A percentile compares a stretch with the other conserved stretches of the same genome.
Conservation (phyloP, 2,888 invertebrate genomes). For the Protodeltote pygarga region DNA sequence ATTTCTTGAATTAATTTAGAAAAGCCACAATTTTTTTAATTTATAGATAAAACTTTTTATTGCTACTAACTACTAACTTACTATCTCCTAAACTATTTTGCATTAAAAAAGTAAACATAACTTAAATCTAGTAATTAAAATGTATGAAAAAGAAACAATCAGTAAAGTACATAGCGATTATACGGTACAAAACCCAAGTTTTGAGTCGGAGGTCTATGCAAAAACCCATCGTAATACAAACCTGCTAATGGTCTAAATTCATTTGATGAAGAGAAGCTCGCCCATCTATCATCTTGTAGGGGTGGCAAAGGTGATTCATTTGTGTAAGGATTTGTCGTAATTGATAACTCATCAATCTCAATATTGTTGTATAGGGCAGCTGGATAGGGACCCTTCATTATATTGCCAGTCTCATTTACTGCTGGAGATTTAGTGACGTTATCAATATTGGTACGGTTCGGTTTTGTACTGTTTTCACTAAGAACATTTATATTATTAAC, state of each 20-base stretch:
- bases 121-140: not conserved
- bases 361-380: slow-evolving; percentile 62
- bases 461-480: slow-evolving; percentile 24
- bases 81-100: too few relatives aligned
- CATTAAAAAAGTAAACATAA: not conserved
- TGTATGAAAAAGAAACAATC: not conserved
- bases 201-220: slow-evolving; percentile 69
- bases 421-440: slow-evolving; percentile 27
- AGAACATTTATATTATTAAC: slow-evolving; percentile 33
- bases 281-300: slow-evolving; percentile 70
- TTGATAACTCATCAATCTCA: slow-evolving; percentile 70
- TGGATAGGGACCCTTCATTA: slow-evolving; percentile 59
- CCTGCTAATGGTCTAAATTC: slow-evolving; percentile 79
- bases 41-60: too few relatives aligned
- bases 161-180: slow-evolving; percentile 51
- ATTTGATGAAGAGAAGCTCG: slow-evolving; percentile 60
- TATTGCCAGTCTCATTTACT: slow-evolving; percentile 44
- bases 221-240: slow-evolving; percentile 80
- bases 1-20: too few relatives aligned
- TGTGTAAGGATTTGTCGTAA: slow-evolving; percentile 71
- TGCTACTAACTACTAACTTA: too few relatives aligned
- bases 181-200: slow-evolving; percentile 62
- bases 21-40: too few relatives aligned
- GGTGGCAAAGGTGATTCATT: slow-evolving; percentile 63
- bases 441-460: slow-evolving; percentile 9